Evolutionary conservation across 2,888 invertebrate species (phyloP).

Genomic region (Coenonympha glycerion): DNA sequence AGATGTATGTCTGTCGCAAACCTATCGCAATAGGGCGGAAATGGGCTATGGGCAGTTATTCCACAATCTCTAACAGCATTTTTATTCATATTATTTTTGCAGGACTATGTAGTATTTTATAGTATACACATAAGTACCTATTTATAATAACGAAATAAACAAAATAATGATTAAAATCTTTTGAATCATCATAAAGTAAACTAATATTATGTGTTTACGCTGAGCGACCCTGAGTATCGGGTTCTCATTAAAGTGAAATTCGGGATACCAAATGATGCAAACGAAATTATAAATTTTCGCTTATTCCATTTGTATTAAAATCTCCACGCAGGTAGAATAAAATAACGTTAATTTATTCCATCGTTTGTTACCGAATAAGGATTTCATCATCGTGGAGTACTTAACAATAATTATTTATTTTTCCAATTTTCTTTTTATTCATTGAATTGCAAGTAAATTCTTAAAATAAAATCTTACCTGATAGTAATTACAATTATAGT

Average conservation of each 20-base stretch:
- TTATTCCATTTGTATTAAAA: slow-evolving; percentile 6
- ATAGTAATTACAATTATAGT: too few relatives aligned
- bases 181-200: slow-evolving; percentile 6
- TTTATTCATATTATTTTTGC: too few relatives aligned
- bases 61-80: too few relatives aligned
- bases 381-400: too few relatives aligned
- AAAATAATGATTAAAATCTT: not conserved
- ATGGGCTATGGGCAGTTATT: too few relatives aligned
- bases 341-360: not conserved
- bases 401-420: not conserved
- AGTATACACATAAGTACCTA: too few relatives aligned
- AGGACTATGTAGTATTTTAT: too few relatives aligned
- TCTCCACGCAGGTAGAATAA: not conserved
- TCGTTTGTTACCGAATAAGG: not conserved
- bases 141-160: not conserved
- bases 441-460: too few relatives aligned
- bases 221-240: not conserved
- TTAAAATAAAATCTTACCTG: too few relatives aligned
- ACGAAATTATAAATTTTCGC: not conserved
- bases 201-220: not conserved
- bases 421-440: not conserved
- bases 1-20: too few relatives aligned
- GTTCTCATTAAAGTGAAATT: slow-evolving; percentile 4
- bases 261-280: slow-evolving; percentile 1
- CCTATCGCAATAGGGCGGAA: too few relatives aligned